Evolutionary conservation across 2,797 vertebrate genomes (phyloP), one percentile per base, ranked within the genome.

Genomic region (Nothura maculosa): DNA sequence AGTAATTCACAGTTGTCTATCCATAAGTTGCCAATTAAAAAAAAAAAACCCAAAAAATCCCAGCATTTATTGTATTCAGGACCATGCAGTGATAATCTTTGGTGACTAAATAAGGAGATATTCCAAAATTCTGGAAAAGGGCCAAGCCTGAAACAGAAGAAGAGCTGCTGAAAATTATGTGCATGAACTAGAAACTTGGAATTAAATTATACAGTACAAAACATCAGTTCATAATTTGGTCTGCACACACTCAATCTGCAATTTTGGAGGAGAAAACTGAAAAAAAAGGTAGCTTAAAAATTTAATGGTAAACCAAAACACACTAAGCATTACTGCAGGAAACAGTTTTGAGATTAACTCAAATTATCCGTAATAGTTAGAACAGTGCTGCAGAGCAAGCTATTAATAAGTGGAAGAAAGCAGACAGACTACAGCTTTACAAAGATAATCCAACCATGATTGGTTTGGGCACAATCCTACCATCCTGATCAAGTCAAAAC

Each of bases 401-500:
- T 7, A 5, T 17, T 66, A 50, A 3, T 34, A 85, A 63, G 40
- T 61, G 27, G 34, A 62, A 69, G 57, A 86, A 4, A 3, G 16
- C 72, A 48, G 43, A 68, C 70, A 70, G 27, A 72, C 68, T 86
- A 25, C 19, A 48, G 43, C 69, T 27, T 85, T 48, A 73, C 80
- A 62, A 60, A 2, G 40, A 50, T 54, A 68, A 40, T 81, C 57
- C 28, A 36, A 63, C 38, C 22, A 6, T 4, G 12, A 89, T n/a
- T n/a, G 79, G 69, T 9, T 30, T 60, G 66, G 89, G 30, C 40
- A 92, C 58, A 85, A 67, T 1, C 57, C 81, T 95, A 79, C n/a
- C 63, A 67, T 18, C 48, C 67, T 95, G 25, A 84, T 30, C 74
- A 88, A 90, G 57, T 43, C 5, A 81, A 64, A 94, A n/a, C 74